A percentile compares a stretch with the other conserved stretches of the same genome.
Conservation (phyloP, 1,140 invertebrate genomes). For the Sycophaga agraensis region DNA sequence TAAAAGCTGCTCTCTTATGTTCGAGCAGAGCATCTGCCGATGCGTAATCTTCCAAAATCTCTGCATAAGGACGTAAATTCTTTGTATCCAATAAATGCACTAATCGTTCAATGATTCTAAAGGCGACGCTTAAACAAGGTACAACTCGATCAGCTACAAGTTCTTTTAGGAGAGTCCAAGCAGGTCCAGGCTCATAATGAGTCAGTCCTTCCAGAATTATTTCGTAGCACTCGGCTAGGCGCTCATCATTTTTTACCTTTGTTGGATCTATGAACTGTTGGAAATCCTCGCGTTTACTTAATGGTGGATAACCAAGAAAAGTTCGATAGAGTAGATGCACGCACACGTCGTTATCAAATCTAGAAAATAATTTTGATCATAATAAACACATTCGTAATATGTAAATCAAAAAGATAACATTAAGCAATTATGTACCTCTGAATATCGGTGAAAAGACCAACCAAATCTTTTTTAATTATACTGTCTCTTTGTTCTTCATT, state of each 20-base stretch:
- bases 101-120: conserved; percentile 1
- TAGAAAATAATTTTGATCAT: no score
- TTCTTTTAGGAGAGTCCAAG: neutral
- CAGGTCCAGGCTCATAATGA: neutral
- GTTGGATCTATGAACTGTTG: neutral
- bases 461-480: neutral
- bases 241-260: neutral
- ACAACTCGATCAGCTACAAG: neutral
- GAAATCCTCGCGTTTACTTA: neutral
- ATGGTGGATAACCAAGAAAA: neutral
- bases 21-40: neutral
- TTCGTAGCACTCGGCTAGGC: conserved; percentile 1
- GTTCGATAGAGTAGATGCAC: neutral
- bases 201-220: neutral
- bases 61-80: neutral
- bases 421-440: conserved; percentile 3
- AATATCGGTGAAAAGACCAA: conserved; percentile 1
- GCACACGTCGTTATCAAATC: neutral
- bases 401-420: neutral
- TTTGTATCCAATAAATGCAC: neutral
- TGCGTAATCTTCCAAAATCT: neutral
- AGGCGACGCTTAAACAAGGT: neutral
- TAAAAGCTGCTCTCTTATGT: neutral
- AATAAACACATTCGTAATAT: no score
- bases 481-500: neutral